A percentile compares a stretch with the other conserved stretches of the same genome.
phyloP scores from a whole-genome alignment of 1,140 invertebrate species.

The Anastatus disparis region DNA sequence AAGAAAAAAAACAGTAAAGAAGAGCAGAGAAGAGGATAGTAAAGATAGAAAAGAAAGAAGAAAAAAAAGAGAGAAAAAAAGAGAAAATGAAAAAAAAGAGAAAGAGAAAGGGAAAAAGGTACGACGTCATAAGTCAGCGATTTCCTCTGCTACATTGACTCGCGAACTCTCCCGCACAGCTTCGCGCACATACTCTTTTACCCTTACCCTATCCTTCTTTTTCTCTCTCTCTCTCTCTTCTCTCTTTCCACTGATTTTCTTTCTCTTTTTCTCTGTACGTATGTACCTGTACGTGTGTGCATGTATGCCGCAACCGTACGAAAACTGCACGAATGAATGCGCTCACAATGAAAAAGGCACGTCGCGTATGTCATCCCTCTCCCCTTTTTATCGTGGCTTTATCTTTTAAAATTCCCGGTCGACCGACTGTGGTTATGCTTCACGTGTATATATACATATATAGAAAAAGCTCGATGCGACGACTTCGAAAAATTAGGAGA shows the following conservation, averaged over 20 bases:
- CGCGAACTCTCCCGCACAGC: constrained; percentile 25
- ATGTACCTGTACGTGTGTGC: too few relatives aligned
- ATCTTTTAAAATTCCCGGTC: constrained; percentile 40
- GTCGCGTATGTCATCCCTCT: constrained; percentile 40
- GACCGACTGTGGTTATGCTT: too few relatives aligned
- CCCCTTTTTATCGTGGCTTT: constrained; percentile 41
- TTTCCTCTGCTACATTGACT: constrained; percentile 41
- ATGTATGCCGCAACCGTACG: too few relatives aligned
- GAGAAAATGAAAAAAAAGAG: neutral
- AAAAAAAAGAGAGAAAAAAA: neutral
- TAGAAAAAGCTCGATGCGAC: too few relatives aligned
- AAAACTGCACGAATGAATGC: neutral
- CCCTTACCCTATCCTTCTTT: neutral
- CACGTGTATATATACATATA: too few relatives aligned
- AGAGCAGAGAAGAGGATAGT: neutral
- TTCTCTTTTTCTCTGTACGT: too few relatives aligned
- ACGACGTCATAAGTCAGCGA: constrained; percentile 43
- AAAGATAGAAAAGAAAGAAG: neutral
- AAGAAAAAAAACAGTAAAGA: neutral
- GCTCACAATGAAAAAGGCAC: constrained; percentile 52
- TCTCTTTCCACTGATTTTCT: too few relatives aligned
- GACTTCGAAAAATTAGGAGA: constrained; percentile 44
- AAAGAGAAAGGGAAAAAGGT: constrained; percentile 10
- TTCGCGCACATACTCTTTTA: neutral
- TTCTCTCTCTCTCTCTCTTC: neutral